Conservation (phyloP, 2,113 vertebrate genomes). For the Agapornis roseicollis region DNA sequence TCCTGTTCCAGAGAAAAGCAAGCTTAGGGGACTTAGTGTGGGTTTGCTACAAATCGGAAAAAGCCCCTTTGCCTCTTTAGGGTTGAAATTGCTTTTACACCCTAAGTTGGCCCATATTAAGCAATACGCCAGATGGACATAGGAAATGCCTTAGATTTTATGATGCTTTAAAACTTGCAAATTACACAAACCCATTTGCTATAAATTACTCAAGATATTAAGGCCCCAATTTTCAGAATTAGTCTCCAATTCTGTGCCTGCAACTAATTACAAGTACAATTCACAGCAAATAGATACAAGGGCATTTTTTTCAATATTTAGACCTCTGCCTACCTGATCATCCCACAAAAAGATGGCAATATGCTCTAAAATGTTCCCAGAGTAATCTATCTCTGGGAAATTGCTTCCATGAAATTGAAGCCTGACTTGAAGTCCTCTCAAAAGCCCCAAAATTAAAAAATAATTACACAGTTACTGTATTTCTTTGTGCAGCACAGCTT, state of each 20-base stretch:
- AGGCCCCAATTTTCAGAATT: background rate
- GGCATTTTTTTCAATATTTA: background rate
- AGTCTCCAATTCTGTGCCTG: background rate
- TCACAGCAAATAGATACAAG: background rate
- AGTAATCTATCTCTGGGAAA: background rate
- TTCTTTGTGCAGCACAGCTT: background rate
- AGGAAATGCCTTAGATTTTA: background rate
- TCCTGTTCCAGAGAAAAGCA: background rate
- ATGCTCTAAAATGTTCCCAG: background rate
- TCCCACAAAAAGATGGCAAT: background rate
- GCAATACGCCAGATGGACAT: background rate
- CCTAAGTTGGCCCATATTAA: background rate
- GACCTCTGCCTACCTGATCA: background rate
- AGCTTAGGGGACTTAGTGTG: background rate
- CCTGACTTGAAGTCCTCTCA: background rate
- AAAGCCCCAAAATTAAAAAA: background rate
- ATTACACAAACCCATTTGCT: background rate
- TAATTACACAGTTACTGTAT: background rate
- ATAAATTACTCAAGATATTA: background rate
- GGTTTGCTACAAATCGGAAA: background rate
- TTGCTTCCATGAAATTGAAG: background rate
- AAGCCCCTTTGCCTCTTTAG: background rate
- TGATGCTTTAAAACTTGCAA: background rate
- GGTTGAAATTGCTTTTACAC: background rate
- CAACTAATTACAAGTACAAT: background rate